Evolutionary conservation across 1,140 invertebrate species (phyloP), one percentile per base, ranked within the genome.

Genomic region (Papilio dardanus): DNA sequence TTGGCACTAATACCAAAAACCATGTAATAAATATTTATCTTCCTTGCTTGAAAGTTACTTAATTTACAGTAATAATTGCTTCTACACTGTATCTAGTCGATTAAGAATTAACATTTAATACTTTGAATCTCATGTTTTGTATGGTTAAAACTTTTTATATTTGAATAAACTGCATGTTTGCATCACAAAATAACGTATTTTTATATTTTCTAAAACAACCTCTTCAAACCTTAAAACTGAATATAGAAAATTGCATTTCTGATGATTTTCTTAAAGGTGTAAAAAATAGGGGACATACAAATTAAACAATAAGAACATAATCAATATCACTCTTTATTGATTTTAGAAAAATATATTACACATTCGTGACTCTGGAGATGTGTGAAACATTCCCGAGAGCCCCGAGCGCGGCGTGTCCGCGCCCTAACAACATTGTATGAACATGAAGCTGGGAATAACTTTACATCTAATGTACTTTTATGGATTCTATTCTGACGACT

Each of bases 331-430:
- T 92, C 90, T 92, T 93, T 93, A 92, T 89, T 93, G 85, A 88
- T 91, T 92, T 91, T 90, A 92, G 90, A 93, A 93, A 92, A 93
- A 91, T 92, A 92, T 92, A 89, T 91, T 88, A 91, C 86, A 92
- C 87, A 92, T 90, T 87, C 86, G 87, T 90, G 85, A 86, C 77
- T 87, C 88, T 88, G 88, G 89, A 88, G 84, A 86, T 50, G 86
- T 89, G 88, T 89, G 86, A 86, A 86, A 87, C 81, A 88, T 87
- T 83, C 79, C 85, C 84, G 83, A 84, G 84, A 89, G 54, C 12
- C 3, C 24, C 54, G 54, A 62, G 74, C 10, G 65, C 40, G 46
- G 42, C 40, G 65, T 68, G 68, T 33, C 68, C 77, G 74, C 37
- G 67, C 54, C 54, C 54, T 62, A 62, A 50, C 46, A 50, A 62